phyloP scores from a whole-genome alignment of 2,888 invertebrate genomes.

The Caenorhabditis drosophilae region DNA sequence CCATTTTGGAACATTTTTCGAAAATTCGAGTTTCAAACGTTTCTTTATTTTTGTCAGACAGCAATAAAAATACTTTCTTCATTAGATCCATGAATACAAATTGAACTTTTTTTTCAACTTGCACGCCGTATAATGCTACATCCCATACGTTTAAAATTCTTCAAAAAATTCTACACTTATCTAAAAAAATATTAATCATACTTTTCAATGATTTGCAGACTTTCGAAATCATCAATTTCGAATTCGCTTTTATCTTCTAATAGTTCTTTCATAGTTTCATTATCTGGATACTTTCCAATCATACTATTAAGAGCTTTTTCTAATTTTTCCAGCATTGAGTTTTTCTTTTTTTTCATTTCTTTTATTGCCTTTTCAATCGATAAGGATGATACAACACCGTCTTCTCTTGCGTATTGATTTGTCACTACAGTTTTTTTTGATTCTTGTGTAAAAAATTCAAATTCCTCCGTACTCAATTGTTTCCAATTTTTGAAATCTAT shows the following conservation, averaged over 20 bases:
- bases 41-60: constrained; percentile 12
- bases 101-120: constrained; percentile 5
- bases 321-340: constrained; percentile 18
- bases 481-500: background rate
- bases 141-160: constrained; percentile 22
- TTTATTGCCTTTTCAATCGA: constrained; percentile 19
- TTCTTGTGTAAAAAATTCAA: background rate
- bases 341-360: constrained; percentile 23
- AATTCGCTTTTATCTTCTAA: background rate
- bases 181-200: too few species aligned
- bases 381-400: constrained; percentile 28
- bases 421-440: constrained; percentile 1
- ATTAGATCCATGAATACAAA: constrained; percentile 16
- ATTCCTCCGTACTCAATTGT: background rate
- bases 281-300: too few species aligned
- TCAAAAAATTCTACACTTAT: too few species aligned
- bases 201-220: too few species aligned
- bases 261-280: too few species aligned
- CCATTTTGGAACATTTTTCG: constrained; percentile 12
- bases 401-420: constrained; percentile 31
- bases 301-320: constrained; percentile 16
- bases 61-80: constrained; percentile 20
- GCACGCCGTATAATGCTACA: constrained; percentile 6
- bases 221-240: background rate
- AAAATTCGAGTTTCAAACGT: constrained; percentile 12